Base-by-base conservation (phyloP, 2,888 invertebrate genomes). In the Hydraecia micacea region DNA sequence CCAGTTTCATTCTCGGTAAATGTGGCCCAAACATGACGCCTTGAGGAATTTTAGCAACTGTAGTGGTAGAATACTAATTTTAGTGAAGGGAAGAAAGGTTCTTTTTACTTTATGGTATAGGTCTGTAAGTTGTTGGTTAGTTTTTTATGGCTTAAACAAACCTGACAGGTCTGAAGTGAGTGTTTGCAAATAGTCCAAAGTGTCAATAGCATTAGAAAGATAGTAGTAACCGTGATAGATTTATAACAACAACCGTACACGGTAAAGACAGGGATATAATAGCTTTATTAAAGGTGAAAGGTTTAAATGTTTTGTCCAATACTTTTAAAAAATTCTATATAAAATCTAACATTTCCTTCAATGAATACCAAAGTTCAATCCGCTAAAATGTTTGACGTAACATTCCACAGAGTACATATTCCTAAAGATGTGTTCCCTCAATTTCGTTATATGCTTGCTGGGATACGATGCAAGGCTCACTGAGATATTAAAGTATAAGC, bases 401-500 rank as follows among this genome's bases (percentile, higher is more conserved):
- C 60, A 46, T 25, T 36, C 25, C 36, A n/a, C 65, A n/a, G 52
- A 52, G 13, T 25, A 69, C 32, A 39, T 39, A 76, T 80, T 71
- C 58, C 36, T 69, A 69, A 74, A 68, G 65, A 77, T 18, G 73
- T 46, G 67, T 58, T 46, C 25, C 39, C n/a, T 72, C 70, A 71
- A 83, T 85, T 67, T 46, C 46, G 39, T 85, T 82, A 68, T 66
- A 55, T 73, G 32, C 62, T 69, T 77, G 60, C 65, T 69, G 65
- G 36, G 39, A 67, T 69, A 68, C 70, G 63, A 80, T 62, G 62
- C 66, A 69, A 85, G 58, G 84, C 74, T 84, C 75, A 75, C 75
- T 55, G 42, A 65, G 46, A 75, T 78, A 82, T 86, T 78, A 78
- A 73, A 75, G 63, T 55, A 85, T 25, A 70, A 18, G 52, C 77